Evolutionary conservation across 2,888 invertebrate species (phyloP).

Genomic region (Trileptium ribeirensis): DNA sequence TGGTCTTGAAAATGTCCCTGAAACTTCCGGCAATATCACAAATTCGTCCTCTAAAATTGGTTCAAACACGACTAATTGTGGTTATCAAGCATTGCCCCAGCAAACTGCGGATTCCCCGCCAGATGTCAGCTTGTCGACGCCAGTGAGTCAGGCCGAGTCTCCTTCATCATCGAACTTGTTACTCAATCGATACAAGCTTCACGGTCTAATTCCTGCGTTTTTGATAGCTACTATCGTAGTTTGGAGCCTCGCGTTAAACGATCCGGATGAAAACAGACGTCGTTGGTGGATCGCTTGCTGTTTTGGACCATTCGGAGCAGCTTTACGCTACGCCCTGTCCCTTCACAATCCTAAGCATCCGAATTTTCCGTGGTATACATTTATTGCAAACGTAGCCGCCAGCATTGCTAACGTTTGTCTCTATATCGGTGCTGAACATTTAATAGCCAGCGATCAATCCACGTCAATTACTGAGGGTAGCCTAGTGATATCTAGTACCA

Average conservation of each 20-base stretch:
- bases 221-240: not conserved
- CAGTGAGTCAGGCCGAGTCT: not conserved
- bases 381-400: conserved; percentile 10
- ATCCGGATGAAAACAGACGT: not conserved
- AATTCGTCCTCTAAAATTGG: not conserved
- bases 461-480: not conserved
- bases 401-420: not conserved
- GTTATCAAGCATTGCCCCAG: not conserved
- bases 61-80: not conserved
- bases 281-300: not conserved
- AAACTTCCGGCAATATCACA: not conserved
- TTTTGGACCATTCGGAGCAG: conserved; percentile 15
- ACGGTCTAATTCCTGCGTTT: not conserved
- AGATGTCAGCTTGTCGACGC: not conserved
- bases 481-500: not conserved
- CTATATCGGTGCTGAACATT: not conserved
- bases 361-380: conserved; percentile 6
- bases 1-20: too few species aligned
- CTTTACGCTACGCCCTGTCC: not conserved
- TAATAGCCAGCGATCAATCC: not conserved
- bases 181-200: not conserved
- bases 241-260: not conserved
- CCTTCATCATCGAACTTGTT: not conserved
- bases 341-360: not conserved
- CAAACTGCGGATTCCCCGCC: not conserved